Percentiles rank a stretch among this genome's conserved stretches.
These are phyloP conservation scores for Octodon degus DNA, from an alignment of 2,113 vertebrate genomes.

Conservation along the genomic window DNA sequence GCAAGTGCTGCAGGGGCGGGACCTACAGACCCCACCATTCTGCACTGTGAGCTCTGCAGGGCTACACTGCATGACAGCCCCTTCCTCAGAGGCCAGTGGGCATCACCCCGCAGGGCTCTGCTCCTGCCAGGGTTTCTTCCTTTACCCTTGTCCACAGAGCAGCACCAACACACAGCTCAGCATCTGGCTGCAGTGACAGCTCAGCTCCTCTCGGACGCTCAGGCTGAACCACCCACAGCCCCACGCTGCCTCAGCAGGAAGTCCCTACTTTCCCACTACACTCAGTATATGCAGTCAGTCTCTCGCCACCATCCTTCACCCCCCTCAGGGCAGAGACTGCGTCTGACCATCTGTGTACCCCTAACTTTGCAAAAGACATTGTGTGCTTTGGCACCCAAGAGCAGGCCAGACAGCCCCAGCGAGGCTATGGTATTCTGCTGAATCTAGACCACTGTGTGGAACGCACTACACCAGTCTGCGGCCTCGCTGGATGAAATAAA, in stretches of 20 bases:
- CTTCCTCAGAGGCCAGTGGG: not conserved
- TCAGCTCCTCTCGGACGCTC: not conserved
- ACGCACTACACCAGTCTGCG: not conserved
- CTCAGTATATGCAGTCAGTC: accelerated
- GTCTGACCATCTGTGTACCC: not conserved
- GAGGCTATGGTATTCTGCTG: accelerated
- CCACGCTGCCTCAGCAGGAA: accelerated
- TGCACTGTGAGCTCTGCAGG: accelerated
- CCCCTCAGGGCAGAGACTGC: accelerated
- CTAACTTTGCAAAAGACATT: not conserved
- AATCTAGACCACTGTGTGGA: too few relatives aligned
- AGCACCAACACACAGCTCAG: not conserved
- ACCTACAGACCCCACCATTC: too few relatives aligned
- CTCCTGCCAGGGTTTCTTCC: not conserved
- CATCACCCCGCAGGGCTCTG: not conserved
- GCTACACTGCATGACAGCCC: accelerated
- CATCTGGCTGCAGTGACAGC: not conserved
- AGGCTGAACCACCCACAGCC: not conserved
- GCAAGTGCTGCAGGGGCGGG: accelerated
- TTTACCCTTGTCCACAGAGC: accelerated
- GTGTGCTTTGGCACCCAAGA: accelerated
- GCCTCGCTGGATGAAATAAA: accelerated
- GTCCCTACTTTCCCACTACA: accelerated
- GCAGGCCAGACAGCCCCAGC: not conserved
- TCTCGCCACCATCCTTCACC: accelerated